phyloP scores from a whole-genome alignment of 2,113 vertebrate genomes.

The Phrynosoma platyrhinos region DNA sequence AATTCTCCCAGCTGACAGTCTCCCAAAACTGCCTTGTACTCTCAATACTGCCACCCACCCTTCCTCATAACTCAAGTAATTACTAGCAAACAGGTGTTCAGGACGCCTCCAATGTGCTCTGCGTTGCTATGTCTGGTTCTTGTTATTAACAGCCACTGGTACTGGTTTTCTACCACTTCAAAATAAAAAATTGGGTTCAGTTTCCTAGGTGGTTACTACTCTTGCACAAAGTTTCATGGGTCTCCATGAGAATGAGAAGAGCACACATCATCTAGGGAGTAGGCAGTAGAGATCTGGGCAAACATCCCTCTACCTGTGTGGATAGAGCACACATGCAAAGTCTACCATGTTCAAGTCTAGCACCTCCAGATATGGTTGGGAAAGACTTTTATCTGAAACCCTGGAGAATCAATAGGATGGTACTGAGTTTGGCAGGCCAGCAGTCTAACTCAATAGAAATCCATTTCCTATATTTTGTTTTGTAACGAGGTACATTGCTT shows the following conservation, averaged over 20 bases:
- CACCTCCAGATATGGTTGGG: neutral
- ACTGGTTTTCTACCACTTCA: neutral
- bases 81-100: constrained; percentile 13
- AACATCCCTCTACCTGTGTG: neutral
- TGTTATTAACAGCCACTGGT: neutral
- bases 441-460: neutral
- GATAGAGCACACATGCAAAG: neutral
- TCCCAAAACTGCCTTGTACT: neutral
- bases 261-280: neutral
- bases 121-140: neutral
- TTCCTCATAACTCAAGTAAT: constrained; percentile 13
- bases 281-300: neutral
- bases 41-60: neutral
- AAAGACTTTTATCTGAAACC: neutral
- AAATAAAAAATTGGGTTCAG: neutral
- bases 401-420: neutral
- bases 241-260: neutral
- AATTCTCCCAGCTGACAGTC: constrained; percentile 44
- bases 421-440: neutral
- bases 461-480: neutral
- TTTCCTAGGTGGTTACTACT: neutral
- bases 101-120: neutral
- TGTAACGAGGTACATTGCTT: neutral
- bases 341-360: neutral
- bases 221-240: neutral